Base-by-base conservation (phyloP, 2,113 vertebrate genomes). In the Poicephalus meyeri region DNA sequence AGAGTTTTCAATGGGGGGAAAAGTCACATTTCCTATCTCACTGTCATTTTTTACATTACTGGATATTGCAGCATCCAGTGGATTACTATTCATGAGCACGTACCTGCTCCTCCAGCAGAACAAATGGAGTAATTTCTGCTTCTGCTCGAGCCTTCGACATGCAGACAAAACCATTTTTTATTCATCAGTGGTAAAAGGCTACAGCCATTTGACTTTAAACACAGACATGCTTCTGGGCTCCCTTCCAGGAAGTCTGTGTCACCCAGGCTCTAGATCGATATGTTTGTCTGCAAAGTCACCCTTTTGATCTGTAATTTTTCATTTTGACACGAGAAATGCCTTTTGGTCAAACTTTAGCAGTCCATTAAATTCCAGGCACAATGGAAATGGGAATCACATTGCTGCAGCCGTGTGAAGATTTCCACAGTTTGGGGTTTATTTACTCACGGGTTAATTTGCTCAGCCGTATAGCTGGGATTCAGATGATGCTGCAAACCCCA, bases 261-360 rank as follows among this genome's bases (percentile, higher is more conserved):
- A 93, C 93, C 88, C 93, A 80, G 91, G 92, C 94, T 97, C 89
- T 88, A 95, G 95, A 95, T 95, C 91, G 86, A 96, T 96, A 91
- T 95, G 95, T 95, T 97, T 97, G 94, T 97, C 95, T 97, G 95
- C 96, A 93, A 92, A 96, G 95, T 96, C 96, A 96, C 96, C 96
- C 88, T 96, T 97, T 92, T 95, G 94, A 97, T 96, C 94, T 81
- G 92, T 76, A 92, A 95, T 95, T 95, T 95, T 97, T 97, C 95
- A 97, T 96, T 95, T 88, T 90, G 94, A 95, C 95, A 95, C 94
- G 74, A 94, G 87, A 96, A 97, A 97, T 95, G 97, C 94, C 93
- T 95, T 89, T 95, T 95, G 96, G 95, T 96, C 93, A 94, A 91
- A 93, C 94, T 96, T 95, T 79, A 95, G 89, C 82, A 93, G 88